Evolutionary conservation across 2,888 invertebrate genomes (phyloP).

Genomic region (Thecocarcelia acutangulata): DNA sequence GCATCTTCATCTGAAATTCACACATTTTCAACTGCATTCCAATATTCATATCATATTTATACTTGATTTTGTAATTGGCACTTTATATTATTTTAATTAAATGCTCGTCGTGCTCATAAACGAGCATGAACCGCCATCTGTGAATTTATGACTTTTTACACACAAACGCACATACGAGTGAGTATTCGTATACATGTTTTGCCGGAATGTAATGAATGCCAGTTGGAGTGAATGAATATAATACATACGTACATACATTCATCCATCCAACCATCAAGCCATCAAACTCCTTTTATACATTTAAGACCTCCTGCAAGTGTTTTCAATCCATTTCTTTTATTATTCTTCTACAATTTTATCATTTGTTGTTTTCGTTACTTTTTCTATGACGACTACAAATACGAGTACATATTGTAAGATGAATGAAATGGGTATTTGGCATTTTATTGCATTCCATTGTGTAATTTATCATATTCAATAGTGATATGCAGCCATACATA

Average conservation of each 20-base stretch:
- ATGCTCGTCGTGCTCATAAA: constrained; percentile 39
- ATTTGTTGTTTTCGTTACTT: constrained; percentile 12
- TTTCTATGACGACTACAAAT: constrained; percentile 26
- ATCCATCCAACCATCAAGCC: constrained; percentile 18
- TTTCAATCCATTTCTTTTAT: constrained; percentile 38
- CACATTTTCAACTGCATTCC: constrained; percentile 68
- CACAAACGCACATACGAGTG: neutral
- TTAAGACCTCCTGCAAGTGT: constrained; percentile 66
- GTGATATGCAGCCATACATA: constrained; percentile 30
- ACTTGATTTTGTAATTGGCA: constrained; percentile 68
- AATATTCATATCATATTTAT: constrained; percentile 68
- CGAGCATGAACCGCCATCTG: constrained; percentile 7
- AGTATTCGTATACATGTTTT: neutral
- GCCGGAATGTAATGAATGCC: neutral
- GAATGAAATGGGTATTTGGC: constrained; percentile 57
- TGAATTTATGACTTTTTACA: neutral
- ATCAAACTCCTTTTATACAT: constrained; percentile 24
- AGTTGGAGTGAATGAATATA: constrained; percentile 23
- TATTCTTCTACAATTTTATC: constrained; percentile 19
- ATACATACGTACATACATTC: neutral
- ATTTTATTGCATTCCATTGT: constrained; percentile 59
- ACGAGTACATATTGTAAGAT: constrained; percentile 38
- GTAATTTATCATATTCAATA: constrained; percentile 61
- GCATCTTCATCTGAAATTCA: constrained; percentile 67
- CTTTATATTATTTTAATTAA: constrained; percentile 69